Percentiles rank a stretch among this genome's conserved stretches.
Evolutionary conservation across 2,797 vertebrate species (phyloP).

Genomic region (Sebastes wilsoni): DNA sequence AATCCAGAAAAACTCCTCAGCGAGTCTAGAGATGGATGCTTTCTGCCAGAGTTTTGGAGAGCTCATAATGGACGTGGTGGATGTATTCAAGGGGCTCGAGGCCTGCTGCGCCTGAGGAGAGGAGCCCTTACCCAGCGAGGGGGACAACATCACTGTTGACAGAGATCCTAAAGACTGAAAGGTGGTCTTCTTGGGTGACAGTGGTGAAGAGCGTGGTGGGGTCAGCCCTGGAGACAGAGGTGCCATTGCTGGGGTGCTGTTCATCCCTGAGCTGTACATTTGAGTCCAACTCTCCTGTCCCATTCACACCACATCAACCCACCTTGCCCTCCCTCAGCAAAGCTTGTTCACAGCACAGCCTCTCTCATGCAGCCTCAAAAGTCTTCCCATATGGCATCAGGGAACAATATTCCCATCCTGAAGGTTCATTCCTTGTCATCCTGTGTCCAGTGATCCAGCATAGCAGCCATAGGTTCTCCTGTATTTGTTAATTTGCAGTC

Average conservation of each 20-base stretch:
- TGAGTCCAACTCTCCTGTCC: constrained; percentile 57
- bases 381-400: constrained; percentile 1
- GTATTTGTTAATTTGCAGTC: constrained; percentile 12
- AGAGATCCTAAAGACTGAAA: constrained; percentile 64
- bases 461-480: neutral
- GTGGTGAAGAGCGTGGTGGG: constrained; percentile 25
- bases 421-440: constrained; percentile 24
- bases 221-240: constrained; percentile 67
- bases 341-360: neutral
- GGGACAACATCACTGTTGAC: constrained; percentile 62
- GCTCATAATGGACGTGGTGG: constrained; percentile 76
- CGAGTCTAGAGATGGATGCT: constrained; percentile 86
- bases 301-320: constrained; percentile 53
- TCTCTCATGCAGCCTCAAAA: constrained; percentile 23
- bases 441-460: constrained; percentile 12
- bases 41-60: constrained; percentile 83
- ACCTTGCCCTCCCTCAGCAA: constrained; percentile 23
- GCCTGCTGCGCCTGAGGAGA: constrained; percentile 19
- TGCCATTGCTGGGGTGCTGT: constrained; percentile 65
- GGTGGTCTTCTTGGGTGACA: constrained; percentile 60
- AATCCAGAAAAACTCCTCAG: constrained; percentile 93
- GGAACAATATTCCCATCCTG: constrained; percentile 18
- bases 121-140: constrained; percentile 30
- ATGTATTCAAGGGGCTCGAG: constrained; percentile 42
- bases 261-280: constrained; percentile 73